phyloP scores from a whole-genome alignment of 2,888 invertebrate species.

The Macaria notata region DNA sequence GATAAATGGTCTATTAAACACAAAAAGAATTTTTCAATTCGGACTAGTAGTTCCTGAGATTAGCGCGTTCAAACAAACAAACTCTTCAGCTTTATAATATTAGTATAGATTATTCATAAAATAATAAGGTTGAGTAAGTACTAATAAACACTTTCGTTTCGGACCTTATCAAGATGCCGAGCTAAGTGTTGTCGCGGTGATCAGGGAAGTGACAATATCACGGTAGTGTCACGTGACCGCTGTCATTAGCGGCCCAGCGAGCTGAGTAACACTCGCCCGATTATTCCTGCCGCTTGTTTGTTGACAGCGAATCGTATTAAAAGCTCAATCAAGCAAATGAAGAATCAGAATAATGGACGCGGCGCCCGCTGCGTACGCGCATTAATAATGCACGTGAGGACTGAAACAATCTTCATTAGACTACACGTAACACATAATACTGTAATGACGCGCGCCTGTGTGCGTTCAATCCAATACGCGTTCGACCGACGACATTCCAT shows the following conservation, averaged over 20 bases:
- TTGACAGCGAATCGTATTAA: slow-evolving; percentile 79
- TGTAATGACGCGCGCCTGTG: slow-evolving; percentile 38
- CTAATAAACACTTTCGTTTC: slow-evolving; percentile 36
- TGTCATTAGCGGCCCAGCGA: slow-evolving; percentile 60
- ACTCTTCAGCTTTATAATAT: too few relatives aligned
- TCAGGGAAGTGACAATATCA: slow-evolving; percentile 60
- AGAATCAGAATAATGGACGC: slow-evolving; percentile 79
- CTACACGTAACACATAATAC: slow-evolving; percentile 68
- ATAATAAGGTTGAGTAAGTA: slow-evolving; percentile 19
- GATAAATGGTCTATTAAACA: too few relatives aligned
- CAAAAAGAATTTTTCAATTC: too few relatives aligned
- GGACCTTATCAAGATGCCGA: slow-evolving; percentile 44
- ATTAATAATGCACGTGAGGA: slow-evolving; percentile 78
- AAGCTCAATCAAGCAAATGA: slow-evolving; percentile 82
- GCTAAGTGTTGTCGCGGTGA: slow-evolving; percentile 36
- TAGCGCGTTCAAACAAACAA: too few relatives aligned
- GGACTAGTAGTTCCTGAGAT: too few relatives aligned
- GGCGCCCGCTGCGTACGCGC: slow-evolving; percentile 77
- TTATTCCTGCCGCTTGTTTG: slow-evolving; percentile 69
- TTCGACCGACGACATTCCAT: slow-evolving; percentile 47
- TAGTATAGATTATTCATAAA: too few relatives aligned
- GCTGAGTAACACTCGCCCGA: slow-evolving; percentile 45
- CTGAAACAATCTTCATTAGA: slow-evolving; percentile 80
- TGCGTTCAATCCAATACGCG: slow-evolving; percentile 49
- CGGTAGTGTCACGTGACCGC: slow-evolving; percentile 64